A percentile compares a stretch with the other conserved stretches of the same genome.
These are phyloP conservation scores for Eumeta japonica DNA, from an alignment of 1,140 invertebrate species.

Conservation along the genomic window DNA sequence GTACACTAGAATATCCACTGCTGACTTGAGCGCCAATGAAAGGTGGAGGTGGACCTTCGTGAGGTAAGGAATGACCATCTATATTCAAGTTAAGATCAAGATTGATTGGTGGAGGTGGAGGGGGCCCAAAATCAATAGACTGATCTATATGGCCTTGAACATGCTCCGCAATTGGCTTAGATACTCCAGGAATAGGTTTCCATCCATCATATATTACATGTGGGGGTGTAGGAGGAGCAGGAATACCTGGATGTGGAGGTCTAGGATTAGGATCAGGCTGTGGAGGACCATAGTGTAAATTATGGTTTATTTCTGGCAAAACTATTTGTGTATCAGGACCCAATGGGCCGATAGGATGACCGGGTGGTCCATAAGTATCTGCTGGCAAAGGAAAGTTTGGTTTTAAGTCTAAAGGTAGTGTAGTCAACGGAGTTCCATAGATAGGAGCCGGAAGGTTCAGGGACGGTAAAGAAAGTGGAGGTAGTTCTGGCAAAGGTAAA, in stretches of 20 bases:
- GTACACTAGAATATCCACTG: constrained; percentile 40
- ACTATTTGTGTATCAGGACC: constrained; percentile 41
- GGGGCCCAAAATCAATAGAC: constrained; percentile 28
- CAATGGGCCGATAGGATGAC: constrained; percentile 32
- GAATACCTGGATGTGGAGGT: constrained; percentile 64
- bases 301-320: constrained; percentile 30
- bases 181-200: constrained; percentile 73
- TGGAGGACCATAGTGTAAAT: constrained; percentile 56
- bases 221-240: constrained; percentile 69
- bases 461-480: constrained; percentile 33
- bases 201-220: constrained; percentile 80
- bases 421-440: constrained; percentile 48
- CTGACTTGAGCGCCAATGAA: constrained; percentile 33
- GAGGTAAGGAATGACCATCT: constrained; percentile 23
- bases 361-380: constrained; percentile 50
- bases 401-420: constrained; percentile 50
- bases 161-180: constrained; percentile 26
- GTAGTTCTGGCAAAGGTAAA: constrained; percentile 31
- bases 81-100: constrained; percentile 31
- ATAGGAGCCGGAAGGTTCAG: constrained; percentile 45
- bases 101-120: constrained; percentile 24
- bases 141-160: constrained; percentile 17
- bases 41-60: constrained; percentile 17
- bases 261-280: constrained; percentile 54
- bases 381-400: constrained; percentile 49